phyloP scores from a whole-genome alignment of 2,888 invertebrate species.

The Ethmia dodecea region DNA sequence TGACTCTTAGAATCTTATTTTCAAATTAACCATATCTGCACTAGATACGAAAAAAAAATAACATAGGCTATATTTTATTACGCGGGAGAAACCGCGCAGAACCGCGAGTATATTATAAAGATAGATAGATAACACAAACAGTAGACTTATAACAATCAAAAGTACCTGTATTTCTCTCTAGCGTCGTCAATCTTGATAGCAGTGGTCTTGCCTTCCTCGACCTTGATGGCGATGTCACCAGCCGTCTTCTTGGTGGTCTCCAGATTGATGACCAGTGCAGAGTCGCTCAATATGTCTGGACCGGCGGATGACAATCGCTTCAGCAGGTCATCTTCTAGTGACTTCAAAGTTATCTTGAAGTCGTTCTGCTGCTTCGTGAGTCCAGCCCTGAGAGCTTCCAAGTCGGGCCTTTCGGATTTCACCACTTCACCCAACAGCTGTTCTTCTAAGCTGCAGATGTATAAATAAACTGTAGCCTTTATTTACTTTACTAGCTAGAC shows the following conservation, averaged over 20 bases:
- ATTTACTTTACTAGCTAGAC: too few relatives aligned
- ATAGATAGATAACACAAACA: too few relatives aligned
- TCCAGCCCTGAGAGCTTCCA: conserved; percentile 88
- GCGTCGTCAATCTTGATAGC: conserved; percentile 94
- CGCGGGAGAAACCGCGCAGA: too few relatives aligned
- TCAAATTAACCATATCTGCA: too few relatives aligned
- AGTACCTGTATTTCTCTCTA: conserved; percentile 87
- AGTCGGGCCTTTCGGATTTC: conserved; percentile 93
- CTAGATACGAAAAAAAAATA: too few relatives aligned
- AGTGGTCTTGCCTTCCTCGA: conserved; percentile 90
- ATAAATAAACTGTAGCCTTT: not conserved
- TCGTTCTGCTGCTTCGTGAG: conserved; percentile 95
- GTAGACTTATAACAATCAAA: not conserved
- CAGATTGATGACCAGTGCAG: conserved; percentile 92
- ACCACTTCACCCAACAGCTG: conserved; percentile 96
- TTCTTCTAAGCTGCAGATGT: conserved; percentile 84
- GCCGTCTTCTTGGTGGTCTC: conserved; percentile 96
- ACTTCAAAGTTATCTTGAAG: conserved; percentile 94
- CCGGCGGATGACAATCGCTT: conserved; percentile 92
- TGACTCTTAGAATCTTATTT: too few relatives aligned
- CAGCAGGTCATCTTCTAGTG: conserved; percentile 93
- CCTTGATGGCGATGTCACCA: conserved; percentile 92
- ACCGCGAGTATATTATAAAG: too few relatives aligned
- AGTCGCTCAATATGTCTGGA: conserved; percentile 94
- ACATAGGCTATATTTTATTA: not conserved